Base-by-base conservation (phyloP, 2,888 invertebrate species). In the Oligia latruncula region DNA sequence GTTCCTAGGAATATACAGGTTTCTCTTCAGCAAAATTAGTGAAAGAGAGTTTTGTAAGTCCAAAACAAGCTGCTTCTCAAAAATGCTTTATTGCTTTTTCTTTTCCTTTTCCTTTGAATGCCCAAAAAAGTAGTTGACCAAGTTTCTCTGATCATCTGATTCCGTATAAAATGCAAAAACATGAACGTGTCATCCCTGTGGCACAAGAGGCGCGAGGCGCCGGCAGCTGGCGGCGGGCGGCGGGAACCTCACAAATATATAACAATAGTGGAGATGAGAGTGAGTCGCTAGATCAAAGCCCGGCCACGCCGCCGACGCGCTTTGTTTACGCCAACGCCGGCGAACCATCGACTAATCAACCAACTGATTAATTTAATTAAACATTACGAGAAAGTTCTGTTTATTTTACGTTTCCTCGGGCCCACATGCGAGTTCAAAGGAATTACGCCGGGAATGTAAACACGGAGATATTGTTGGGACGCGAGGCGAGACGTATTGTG, bases 361-460 rank as follows among this genome's bases (percentile, higher is more conserved):
- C 95, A 93, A 94, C 96, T 96, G 96, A 97, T 96, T 97, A 97
- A 97, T 96, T 97, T 96, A 97, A 97, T 96, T 97, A 96, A 96
- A 97, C 96, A 96, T 96, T 96, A 96, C 96, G 94, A 96, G 96
- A 97, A 96, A 96, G 96, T 96, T 96, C 91, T 97, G 96, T 97
- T 97, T 97, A 96, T 95, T 95, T 94, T 94, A 95, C 95, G 95
- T 95, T 96, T 96, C 96, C 96, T 95, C 94, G 95, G 96, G 96
- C 96, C 96, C 96, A 96, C 96, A 95, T 95, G 96, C 94, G 94
- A 94, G 96, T 96, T 97, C 96, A 97, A 97, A 97, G 96, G 96
- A 95, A 95, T 93, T 93, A 92, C 92, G 93, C 90, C 93, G 93
- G 90, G 93, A 95, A 93, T 94, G 95, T 97, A 96, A 96, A 97